phyloP scores from a whole-genome alignment of 1,140 invertebrate species.

The Drosophila leontia region DNA sequence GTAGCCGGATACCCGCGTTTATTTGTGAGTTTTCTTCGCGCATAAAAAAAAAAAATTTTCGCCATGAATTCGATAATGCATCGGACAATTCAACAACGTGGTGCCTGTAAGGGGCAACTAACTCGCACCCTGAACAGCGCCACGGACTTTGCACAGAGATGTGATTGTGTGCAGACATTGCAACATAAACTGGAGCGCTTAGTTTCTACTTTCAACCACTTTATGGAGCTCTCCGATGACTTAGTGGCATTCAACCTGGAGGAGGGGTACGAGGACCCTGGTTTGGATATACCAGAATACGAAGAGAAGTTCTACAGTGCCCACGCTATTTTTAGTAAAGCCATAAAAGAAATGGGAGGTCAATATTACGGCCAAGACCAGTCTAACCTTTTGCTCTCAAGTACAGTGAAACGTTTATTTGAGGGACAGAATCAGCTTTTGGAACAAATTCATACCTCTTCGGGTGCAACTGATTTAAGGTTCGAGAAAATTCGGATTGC shows the following conservation, averaged over 20 bases:
- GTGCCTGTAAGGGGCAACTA: not conserved
- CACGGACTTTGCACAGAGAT: not conserved
- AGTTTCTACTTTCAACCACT: not conserved
- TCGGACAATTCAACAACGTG: not conserved
- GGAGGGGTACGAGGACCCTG: no score
- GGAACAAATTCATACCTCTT: not conserved
- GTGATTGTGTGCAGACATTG: not conserved
- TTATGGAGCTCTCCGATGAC: conserved; percentile 1
- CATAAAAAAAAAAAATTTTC: not conserved
- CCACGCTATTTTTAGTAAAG: no score
- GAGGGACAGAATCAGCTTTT: not conserved
- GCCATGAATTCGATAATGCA: not conserved
- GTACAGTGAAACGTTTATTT: not conserved
- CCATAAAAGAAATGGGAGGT: not conserved
- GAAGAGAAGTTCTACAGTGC: no score
- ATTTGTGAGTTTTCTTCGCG: not conserved
- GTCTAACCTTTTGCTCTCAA: not conserved
- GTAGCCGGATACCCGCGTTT: not conserved
- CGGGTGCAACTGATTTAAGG: not conserved
- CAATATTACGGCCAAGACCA: not conserved
- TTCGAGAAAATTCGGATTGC: not conserved
- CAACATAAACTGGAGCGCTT: not conserved
- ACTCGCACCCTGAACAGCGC: no score
- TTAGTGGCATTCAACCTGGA: no score
- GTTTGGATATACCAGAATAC: no score